phyloP scores from a whole-genome alignment of 2,113 vertebrate genomes.

The Paradoxurus hermaphroditus region DNA sequence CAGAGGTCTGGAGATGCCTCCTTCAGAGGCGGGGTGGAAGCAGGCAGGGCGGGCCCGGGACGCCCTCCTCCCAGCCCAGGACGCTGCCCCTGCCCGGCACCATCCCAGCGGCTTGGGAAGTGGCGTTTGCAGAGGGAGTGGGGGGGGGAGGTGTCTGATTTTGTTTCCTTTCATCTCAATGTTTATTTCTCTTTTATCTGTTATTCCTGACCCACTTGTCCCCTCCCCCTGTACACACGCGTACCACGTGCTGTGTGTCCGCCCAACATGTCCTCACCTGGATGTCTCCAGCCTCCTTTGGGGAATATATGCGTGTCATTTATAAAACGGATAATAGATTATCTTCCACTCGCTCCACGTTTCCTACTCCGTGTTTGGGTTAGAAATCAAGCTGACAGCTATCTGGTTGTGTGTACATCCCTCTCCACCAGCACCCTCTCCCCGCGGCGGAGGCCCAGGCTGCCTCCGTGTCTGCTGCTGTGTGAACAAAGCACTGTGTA shows the following conservation, averaged over 20 bases:
- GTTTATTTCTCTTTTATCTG: not conserved
- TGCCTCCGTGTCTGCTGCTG: not conserved
- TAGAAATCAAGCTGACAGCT: not conserved
- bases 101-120: not conserved
- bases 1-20: not conserved
- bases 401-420: fast-evolving
- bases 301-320: not conserved
- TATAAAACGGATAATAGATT: not conserved
- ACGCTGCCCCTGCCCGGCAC: not conserved
- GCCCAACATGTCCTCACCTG: not conserved
- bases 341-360: not conserved
- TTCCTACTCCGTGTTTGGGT: not conserved
- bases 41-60: fast-evolving
- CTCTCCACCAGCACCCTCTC: not conserved
- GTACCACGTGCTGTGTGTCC: fast-evolving
- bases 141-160: not conserved
- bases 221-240: not conserved
- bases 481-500: not conserved
- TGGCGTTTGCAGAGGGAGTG: not conserved
- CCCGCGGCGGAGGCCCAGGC: fast-evolving
- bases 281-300: not conserved
- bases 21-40: not conserved
- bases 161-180: not conserved
- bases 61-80: not conserved
- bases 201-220: not conserved